Conservation (phyloP, 1,140 invertebrate species). For the Platyscapa corneri region DNA sequence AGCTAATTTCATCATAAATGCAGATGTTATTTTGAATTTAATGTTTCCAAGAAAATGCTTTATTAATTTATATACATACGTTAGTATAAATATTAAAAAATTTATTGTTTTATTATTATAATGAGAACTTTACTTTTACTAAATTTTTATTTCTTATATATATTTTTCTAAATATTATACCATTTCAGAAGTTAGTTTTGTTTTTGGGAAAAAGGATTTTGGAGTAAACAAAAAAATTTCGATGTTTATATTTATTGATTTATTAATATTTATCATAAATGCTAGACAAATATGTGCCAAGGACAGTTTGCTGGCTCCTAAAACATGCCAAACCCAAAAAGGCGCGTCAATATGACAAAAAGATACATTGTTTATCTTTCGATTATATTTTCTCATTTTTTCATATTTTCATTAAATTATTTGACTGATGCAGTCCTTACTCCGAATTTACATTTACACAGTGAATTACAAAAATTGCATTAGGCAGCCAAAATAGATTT, state of each 20-base stretch:
- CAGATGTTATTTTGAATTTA: no score
- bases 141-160: no score
- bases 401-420: constrained; percentile 13
- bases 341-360: constrained; percentile 55
- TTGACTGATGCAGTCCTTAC: constrained; percentile 19
- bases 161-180: no score
- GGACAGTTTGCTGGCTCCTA: constrained; percentile 65
- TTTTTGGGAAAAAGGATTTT: not conserved
- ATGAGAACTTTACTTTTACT: no score
- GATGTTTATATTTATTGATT: constrained; percentile 61
- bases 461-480: constrained; percentile 58
- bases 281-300: constrained; percentile 72
- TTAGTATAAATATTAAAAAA: no score
- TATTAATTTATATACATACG: no score
- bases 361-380: constrained; percentile 46
- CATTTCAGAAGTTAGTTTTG: not conserved
- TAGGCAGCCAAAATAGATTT: constrained; percentile 66
- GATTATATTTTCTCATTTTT: constrained; percentile 33
- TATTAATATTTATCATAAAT: constrained; percentile 70
- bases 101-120: no score
- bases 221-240: constrained; percentile 14
- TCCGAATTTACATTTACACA: constrained; percentile 55
- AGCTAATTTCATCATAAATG: no score
- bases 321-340: constrained; percentile 62
- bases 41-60: no score